These are phyloP conservation scores for Nyctibius bracteatus DNA, from an alignment of 2,113 vertebrate species.

Conservation along the genomic window DNA sequence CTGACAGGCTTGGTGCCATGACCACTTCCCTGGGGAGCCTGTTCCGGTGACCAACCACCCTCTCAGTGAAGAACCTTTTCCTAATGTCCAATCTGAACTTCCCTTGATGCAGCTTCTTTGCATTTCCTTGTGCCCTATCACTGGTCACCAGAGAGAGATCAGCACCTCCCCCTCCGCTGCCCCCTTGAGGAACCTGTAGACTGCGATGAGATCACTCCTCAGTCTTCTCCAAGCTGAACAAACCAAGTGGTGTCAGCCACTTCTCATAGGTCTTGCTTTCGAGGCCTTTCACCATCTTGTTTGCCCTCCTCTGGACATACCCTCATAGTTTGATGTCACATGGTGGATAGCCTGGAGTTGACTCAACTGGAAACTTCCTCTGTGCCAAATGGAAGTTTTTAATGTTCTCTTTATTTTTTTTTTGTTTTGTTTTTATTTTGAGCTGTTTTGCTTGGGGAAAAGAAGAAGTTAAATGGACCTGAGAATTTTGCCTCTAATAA, in stretches of 20 bases:
- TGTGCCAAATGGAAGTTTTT: not conserved
- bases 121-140: rapidly evolving
- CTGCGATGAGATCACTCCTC: rapidly evolving
- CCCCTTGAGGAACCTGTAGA: not conserved
- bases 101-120: not conserved
- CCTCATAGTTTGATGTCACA: not conserved
- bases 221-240: not conserved
- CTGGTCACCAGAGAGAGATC: not conserved
- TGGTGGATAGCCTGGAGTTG: not conserved
- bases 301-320: not conserved
- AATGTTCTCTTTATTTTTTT: too few species aligned
- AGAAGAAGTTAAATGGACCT: not conserved
- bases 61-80: not conserved
- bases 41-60: not conserved
- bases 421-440: too few species aligned
- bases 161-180: not conserved
- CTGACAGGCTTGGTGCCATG: not conserved
- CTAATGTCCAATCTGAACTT: not conserved
- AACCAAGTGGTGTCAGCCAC: not conserved
- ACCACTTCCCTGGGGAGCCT: not conserved
- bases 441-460: not conserved
- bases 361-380: not conserved
- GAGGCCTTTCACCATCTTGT: not conserved
- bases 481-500: not conserved
- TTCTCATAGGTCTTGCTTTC: not conserved